Evolutionary conservation across 2,888 invertebrate genomes (phyloP), one percentile per base, ranked within the genome.

Genomic region (Ischnura elegans): DNA sequence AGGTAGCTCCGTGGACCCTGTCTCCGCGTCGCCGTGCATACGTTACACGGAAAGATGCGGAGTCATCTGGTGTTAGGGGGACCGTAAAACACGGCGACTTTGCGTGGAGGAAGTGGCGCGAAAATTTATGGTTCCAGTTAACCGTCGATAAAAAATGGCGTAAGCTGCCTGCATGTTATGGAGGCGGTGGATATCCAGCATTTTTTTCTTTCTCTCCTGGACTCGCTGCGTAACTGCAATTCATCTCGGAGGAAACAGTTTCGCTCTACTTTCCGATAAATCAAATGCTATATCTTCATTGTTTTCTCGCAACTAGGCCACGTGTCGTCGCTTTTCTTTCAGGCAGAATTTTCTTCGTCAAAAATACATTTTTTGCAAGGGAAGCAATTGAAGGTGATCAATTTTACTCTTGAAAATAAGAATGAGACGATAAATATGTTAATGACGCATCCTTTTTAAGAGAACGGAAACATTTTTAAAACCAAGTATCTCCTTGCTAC

Each of bases 121-220:
- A 76, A 43, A 55, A 90, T 90, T 90, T 90, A 90, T 61, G 61
- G 43, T 66, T 61, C 25, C 36, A 61, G 55, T 90, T 90, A 90
- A 61, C 43, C 61, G 61, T 90, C 90, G 90, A 90, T 90, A 90
- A 90, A 87, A 90, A 90, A 55, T 76, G 29, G 90, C 19, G 90
- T 6, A 43, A 29, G 55, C 42, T 42, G 90, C 36, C 29, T 55
- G 61, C 61, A 43, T 43, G 43, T 90, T 90, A 51, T 19, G 90
- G 86, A 19, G 42, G 61, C 43, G 85, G n/a, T 46, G 0, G 45
- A 21, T 42, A 25, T 2, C 10, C 13, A 36, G 47, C 42, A 16
- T 87, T 87, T 45, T 46, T 87, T 87, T 45, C 61, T n/a, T 46
- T 86, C 86, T 43, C 36, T 76, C 76, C 42, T 19, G 51, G 51